These are phyloP conservation scores for Dryoscopus gambensis DNA, from an alignment of 2,113 vertebrate genomes.

Conservation along the genomic window DNA sequence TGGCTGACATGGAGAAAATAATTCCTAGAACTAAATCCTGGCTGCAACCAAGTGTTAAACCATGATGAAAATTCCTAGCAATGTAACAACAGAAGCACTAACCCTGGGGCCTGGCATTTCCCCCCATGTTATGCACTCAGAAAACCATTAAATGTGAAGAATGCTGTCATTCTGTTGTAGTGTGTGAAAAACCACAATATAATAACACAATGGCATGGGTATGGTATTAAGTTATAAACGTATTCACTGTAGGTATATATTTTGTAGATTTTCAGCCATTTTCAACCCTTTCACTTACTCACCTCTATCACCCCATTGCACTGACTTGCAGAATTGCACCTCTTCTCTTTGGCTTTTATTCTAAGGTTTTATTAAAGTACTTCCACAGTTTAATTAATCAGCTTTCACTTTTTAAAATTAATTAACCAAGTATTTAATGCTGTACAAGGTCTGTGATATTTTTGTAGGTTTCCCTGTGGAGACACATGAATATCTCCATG, in stretches of 20 bases:
- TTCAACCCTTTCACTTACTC: not conserved
- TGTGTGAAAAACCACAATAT: not conserved
- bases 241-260: not conserved
- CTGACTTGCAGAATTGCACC: not conserved
- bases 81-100: fast-evolving
- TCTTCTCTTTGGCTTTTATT: not conserved
- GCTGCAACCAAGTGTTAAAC: not conserved
- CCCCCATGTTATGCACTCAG: not conserved
- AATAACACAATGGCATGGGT: not conserved
- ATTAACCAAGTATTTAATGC: not conserved
- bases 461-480: not conserved
- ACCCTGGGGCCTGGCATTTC: not conserved
- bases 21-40: not conserved
- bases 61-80: not conserved
- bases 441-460: not conserved
- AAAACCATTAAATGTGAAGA: not conserved
- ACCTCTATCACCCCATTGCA: not conserved
- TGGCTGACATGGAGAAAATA: not conserved
- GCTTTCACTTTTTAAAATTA: not conserved
- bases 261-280: not conserved
- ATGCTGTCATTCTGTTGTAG: not conserved
- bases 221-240: not conserved
- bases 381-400: not conserved
- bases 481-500: not conserved
- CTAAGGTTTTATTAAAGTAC: not conserved